Conservation (phyloP, 2,888 invertebrate species). For the Synanthedon formicaeformis region DNA sequence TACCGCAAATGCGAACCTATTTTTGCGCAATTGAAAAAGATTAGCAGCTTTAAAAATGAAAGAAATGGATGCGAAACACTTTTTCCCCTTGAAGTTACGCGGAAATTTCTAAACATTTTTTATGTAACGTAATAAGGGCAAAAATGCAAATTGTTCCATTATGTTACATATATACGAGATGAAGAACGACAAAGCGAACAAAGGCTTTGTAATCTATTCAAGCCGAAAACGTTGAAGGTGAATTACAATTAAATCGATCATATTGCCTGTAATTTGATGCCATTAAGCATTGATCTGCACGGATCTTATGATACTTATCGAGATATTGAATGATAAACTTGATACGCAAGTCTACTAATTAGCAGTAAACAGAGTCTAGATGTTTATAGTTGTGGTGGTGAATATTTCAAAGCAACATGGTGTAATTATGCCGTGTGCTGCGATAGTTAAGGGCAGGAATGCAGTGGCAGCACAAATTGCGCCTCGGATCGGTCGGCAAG, state of each 20-base stretch:
- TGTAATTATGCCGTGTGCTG: slow-evolving; percentile 33
- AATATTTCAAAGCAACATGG: slow-evolving; percentile 6
- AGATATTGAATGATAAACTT: neutral
- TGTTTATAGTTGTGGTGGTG: neutral
- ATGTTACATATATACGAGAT: too few species aligned
- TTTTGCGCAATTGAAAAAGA: slow-evolving; percentile 10
- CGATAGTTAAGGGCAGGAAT: slow-evolving; percentile 45
- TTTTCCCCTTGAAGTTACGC: too few species aligned
- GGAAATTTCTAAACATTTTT: too few species aligned
- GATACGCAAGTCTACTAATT: neutral
- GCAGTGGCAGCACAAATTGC: slow-evolving; percentile 41
- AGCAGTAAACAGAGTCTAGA: neutral
- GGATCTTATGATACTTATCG: neutral
- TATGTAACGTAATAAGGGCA: too few species aligned
- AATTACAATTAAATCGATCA: neutral
- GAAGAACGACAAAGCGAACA: too few species aligned
- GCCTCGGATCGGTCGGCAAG: slow-evolving; percentile 34
- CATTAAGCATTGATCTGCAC: neutral
- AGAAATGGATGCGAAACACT: too few species aligned
- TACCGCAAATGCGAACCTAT: slow-evolving; percentile 29
- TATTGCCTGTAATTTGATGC: neutral
- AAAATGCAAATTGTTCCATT: too few species aligned
- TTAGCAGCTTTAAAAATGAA: slow-evolving; percentile 5
- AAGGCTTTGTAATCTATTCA: neutral
- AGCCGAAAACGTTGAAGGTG: neutral